A percentile compares a stretch with the other conserved stretches of the same genome.
Evolutionary conservation across 2,113 vertebrate genomes (phyloP).

Genomic region (Eulemur rufifrons): DNA sequence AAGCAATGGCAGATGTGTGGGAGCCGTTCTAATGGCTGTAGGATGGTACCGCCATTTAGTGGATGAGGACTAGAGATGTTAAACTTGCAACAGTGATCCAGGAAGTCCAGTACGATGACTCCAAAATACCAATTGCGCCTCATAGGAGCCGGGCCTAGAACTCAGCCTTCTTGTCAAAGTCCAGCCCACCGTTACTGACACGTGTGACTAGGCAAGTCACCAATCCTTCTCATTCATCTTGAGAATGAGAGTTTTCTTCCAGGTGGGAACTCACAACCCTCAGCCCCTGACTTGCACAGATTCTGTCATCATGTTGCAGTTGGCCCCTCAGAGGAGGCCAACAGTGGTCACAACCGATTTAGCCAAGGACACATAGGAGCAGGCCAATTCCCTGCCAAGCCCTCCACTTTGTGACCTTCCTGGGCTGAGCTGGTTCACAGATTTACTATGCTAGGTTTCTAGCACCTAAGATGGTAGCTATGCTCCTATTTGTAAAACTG

Average conservation of each 20-base stretch:
- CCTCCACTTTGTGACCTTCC: background rate
- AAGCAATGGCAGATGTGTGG: background rate
- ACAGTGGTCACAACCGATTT: background rate
- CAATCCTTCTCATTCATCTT: background rate
- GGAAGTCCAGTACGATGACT: background rate
- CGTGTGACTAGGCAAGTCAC: background rate
- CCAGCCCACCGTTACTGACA: background rate
- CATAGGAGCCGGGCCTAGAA: background rate
- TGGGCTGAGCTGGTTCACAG: background rate
- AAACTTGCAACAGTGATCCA: background rate
- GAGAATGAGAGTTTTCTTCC: background rate
- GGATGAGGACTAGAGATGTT: background rate
- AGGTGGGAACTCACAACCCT: constrained; percentile 11
- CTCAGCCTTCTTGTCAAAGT: background rate
- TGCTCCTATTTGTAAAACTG: background rate
- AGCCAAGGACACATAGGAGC: background rate
- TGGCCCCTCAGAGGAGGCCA: background rate
- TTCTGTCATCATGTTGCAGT: background rate
- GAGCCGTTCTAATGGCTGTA: background rate
- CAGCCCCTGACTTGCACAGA: background rate
- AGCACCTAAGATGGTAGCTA: background rate
- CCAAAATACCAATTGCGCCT: background rate
- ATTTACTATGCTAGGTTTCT: background rate
- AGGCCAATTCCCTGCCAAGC: background rate
- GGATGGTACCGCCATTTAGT: background rate